Evolutionary conservation across 2,888 invertebrate species (phyloP), one percentile per base, ranked within the genome.

Genomic region (Polylopha cassiicola): DNA sequence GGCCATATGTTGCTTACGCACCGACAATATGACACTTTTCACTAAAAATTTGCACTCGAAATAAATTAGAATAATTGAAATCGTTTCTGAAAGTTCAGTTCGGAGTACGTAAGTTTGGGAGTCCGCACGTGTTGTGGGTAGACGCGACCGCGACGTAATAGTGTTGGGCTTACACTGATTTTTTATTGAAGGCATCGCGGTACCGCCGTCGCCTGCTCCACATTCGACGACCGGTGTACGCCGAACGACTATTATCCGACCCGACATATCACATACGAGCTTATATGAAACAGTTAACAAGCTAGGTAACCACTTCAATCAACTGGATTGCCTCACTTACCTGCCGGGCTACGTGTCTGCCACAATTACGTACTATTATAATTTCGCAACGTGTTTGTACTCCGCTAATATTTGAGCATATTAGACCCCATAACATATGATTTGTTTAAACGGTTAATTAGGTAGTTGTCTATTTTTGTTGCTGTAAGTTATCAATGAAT

Each of bases 91-190:
- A 46, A 46, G 26, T 44, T 46, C 28, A 44, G 24, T 22, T 31
- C 22, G 29, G 23, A 34, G 38, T 42, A 31, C 43, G 43, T 31
- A 37, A 43, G 44, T 23, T 48, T 43, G 36, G 38, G 41, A 46
- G 44, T 32, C 33, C 37, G 44, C 44, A 39, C 21, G 37, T 36
- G 39, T 37, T 44, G 43, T 36, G 42, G 51, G 54, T 67, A 66
- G 66, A 73, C 74, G 72, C 84, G 82, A 77, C 84, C 76, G 82
- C 45, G 60, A 58, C 69, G 73, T 67, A 62, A 65, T 71, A 51
- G 69, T 70, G 74, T 76, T 57, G 70, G 80, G 73, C 79, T 80
- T 81, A 84, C 79, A 85, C 84, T 85, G 84, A 82, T 82, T 85
- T 82, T 84, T 82, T 78, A 80, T 75, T 48, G 77, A 65, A 84